Percentiles rank a stretch among this genome's conserved stretches.
Conservation (phyloP, 2,113 vertebrate genomes). For the Macaca fascicularis region T2T-MFA8v1.1 NC_088385.1:7757001-7757500, state of each 20-base stretch:
- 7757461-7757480: constrained; percentile 87
- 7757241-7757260: not conserved
- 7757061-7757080: fast-evolving
- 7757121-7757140: not conserved
- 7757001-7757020: constrained; percentile 64
- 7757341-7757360: not conserved
- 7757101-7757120: not conserved
- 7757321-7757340: not conserved
- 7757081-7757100: not conserved
- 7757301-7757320: not conserved
- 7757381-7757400: too few relatives aligned
- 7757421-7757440: constrained; percentile 81
- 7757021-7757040: not conserved
- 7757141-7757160: not conserved
- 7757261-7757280: not conserved
- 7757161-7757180: not conserved
- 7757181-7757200: not conserved
- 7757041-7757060: not conserved
- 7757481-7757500: constrained; percentile 85
- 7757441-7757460: constrained; percentile 85
- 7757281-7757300: not conserved
- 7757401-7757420: not conserved
- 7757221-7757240: not conserved
- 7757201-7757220: not conserved
- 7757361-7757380: not conserved